Evolutionary conservation across 2,888 invertebrate species (phyloP).

Genomic region (Dynastes maya): DNA sequence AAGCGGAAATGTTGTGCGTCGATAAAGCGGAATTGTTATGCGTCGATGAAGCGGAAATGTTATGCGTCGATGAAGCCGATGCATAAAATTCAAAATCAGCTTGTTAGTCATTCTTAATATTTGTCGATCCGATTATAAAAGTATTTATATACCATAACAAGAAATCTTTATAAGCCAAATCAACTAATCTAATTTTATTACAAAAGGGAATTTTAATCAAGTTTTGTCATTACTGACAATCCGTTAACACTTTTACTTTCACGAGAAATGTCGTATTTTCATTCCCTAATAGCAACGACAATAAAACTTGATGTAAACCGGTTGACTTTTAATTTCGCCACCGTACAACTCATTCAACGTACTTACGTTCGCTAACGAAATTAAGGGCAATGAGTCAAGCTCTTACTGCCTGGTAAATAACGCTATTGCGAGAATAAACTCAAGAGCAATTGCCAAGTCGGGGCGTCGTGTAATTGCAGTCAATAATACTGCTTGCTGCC

Average conservation of each 20-base stretch:
- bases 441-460: constrained; percentile 67
- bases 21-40: too few species aligned
- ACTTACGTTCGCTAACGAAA: constrained; percentile 45
- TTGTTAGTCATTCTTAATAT: too few species aligned
- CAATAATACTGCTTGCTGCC: constrained; percentile 56
- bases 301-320: constrained; percentile 36
- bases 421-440: constrained; percentile 63
- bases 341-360: constrained; percentile 25
- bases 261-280: neutral
- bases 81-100: too few species aligned
- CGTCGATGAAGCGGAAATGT: too few species aligned
- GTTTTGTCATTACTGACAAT: neutral
- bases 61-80: too few species aligned
- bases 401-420: constrained; percentile 60
- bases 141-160: too few species aligned
- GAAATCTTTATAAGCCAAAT: too few species aligned
- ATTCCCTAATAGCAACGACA: neutral
- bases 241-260: constrained; percentile 38
- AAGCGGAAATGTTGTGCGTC: too few species aligned
- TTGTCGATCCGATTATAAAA: too few species aligned
- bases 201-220: neutral
- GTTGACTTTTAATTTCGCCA: constrained; percentile 44
- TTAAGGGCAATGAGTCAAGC: constrained; percentile 59
- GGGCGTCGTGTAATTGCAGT: constrained; percentile 63
- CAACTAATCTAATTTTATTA: neutral